These are phyloP conservation scores for Myotis vivesi DNA, from an alignment of 2,797 vertebrate genomes.

Conservation along the genomic window DNA sequence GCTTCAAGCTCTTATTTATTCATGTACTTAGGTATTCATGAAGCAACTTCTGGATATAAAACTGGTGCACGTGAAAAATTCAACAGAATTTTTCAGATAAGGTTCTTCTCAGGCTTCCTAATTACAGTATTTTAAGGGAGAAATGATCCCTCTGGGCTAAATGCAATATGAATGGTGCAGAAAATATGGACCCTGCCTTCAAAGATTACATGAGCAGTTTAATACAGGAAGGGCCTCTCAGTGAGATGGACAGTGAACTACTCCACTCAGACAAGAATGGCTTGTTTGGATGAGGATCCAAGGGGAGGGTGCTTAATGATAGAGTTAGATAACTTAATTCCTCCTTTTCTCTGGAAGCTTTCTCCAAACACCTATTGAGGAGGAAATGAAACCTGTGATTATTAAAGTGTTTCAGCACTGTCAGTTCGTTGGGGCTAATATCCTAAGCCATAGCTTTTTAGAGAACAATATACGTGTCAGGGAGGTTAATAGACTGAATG, in stretches of 20 bases:
- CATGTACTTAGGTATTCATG: neutral
- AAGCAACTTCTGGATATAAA: slow-evolving; percentile 25
- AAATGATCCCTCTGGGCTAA: neutral
- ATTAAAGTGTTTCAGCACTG: neutral
- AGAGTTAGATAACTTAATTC: neutral
- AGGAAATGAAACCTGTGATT: neutral
- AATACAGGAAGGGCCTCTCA: neutral
- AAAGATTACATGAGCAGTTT: neutral
- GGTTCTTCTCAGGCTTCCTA: neutral
- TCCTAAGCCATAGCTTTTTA: neutral
- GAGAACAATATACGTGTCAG: neutral
- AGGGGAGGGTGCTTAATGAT: neutral
- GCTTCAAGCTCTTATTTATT: neutral
- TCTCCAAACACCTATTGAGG: neutral
- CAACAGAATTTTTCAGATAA: neutral
- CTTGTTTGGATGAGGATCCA: neutral
- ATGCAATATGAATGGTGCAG: neutral
- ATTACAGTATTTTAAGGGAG: neutral
- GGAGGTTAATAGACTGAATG: neutral
- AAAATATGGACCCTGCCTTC: neutral
- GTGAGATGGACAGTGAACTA: neutral
- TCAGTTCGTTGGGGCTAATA: neutral
- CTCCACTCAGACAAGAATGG: neutral
- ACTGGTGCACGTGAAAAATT: neutral
- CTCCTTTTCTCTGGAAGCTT: neutral